These are phyloP conservation scores for Polyergus mexicanus DNA, from an alignment of 1,140 invertebrate species.

Conservation along the genomic window DNA sequence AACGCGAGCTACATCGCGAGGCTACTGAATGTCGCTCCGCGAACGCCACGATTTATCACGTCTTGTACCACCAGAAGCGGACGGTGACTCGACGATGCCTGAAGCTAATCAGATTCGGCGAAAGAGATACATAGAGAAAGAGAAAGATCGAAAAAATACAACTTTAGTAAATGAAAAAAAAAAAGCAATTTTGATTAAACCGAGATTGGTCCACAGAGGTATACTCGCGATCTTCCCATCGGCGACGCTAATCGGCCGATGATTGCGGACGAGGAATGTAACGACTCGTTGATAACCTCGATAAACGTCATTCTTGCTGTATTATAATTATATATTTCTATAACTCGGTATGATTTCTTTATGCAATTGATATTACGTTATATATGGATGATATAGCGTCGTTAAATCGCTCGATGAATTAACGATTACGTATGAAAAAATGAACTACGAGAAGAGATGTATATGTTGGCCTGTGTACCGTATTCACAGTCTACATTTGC, in stretches of 20 bases:
- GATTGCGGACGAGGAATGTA: slow-evolving; percentile 11
- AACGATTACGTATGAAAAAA: slow-evolving; percentile 5
- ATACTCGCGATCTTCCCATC: slow-evolving; percentile 1
- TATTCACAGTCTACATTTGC: slow-evolving; percentile 22
- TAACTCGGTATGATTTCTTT: slow-evolving; percentile 32
- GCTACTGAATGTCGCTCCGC: slow-evolving; percentile 76
- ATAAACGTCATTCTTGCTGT: slow-evolving; percentile 9
- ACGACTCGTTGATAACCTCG: slow-evolving; percentile 40
- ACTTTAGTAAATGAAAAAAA: neutral
- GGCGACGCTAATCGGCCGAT: slow-evolving; percentile 3
- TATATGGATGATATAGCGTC: slow-evolving; percentile 21
- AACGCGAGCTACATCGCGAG: slow-evolving; percentile 68
- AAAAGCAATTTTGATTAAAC: neutral
- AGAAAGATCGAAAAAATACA: neutral
- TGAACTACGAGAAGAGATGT: neutral
- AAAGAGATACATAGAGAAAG: no score
- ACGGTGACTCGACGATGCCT: neutral
- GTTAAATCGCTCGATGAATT: slow-evolving; percentile 23
- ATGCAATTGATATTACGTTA: slow-evolving; percentile 40
- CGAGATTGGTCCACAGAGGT: neutral
- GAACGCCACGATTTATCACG: slow-evolving; percentile 76
- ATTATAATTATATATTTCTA: slow-evolving; percentile 36
- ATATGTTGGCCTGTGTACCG: neutral
- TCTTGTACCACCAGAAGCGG: slow-evolving; percentile 1
- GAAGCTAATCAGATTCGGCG: slow-evolving; percentile 25